These are phyloP conservation scores for Novumbra hubbsi DNA, from an alignment of 2,797 vertebrate genomes.

Conservation along the genomic window DNA sequence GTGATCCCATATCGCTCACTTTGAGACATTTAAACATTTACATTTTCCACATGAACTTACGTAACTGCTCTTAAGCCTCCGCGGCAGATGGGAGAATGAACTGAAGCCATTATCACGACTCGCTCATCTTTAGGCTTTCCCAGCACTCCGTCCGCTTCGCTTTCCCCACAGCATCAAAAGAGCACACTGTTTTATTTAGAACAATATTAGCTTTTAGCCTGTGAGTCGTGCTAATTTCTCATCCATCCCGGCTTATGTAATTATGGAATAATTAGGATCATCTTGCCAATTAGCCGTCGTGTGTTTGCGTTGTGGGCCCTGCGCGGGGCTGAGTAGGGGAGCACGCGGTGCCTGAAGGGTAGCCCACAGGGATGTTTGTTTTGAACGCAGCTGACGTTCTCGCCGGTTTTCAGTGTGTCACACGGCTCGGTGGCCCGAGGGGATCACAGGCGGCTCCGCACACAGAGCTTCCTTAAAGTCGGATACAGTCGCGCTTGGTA, in stretches of 20 bases:
- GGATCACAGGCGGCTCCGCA: conserved; percentile 33
- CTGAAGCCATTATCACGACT: neutral
- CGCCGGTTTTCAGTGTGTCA: conserved; percentile 50
- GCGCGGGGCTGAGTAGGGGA: conserved; percentile 36
- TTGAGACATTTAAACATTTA: neutral
- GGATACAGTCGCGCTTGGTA: no score
- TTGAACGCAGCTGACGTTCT: conserved; percentile 53
- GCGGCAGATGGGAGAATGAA: neutral
- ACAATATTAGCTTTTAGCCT: conserved; percentile 61
- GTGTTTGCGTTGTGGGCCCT: conserved; percentile 58
- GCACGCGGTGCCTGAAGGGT: conserved; percentile 52
- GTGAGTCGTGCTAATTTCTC: conserved; percentile 42
- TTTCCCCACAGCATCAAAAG: conserved; percentile 26
- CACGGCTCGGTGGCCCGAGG: conserved; percentile 39
- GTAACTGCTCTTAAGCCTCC: neutral
- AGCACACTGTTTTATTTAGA: conserved; percentile 45
- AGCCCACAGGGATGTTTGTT: conserved; percentile 61
- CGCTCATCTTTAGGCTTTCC: neutral
- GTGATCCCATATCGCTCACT: neutral
- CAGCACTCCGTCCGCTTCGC: conserved; percentile 26
- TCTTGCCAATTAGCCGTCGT: conserved; percentile 65
- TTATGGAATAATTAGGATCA: conserved; percentile 70
- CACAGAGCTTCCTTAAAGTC: conserved; percentile 8
- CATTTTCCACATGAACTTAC: neutral
- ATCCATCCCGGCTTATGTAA: conserved; percentile 56